Evolutionary conservation across 1,140 invertebrate species (phyloP).

Genomic region (Bombus superbus): DNA sequence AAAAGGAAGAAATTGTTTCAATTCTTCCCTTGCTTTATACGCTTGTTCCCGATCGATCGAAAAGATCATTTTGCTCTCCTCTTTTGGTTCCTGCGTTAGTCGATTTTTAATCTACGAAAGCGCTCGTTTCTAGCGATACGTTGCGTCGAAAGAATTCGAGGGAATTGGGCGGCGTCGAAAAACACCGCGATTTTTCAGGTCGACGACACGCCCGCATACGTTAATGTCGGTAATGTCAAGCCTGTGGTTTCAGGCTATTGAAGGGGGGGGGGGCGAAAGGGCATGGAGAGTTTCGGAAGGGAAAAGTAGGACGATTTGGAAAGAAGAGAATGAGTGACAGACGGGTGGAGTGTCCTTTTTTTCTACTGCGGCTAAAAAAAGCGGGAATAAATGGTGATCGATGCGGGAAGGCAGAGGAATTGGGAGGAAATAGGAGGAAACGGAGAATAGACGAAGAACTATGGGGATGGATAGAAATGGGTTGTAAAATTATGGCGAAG

Average conservation of each 20-base stretch:
- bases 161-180: neutral
- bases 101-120: too few species aligned
- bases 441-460: neutral
- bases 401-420: neutral
- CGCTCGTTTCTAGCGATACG: neutral
- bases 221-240: neutral
- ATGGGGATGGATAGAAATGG: neutral
- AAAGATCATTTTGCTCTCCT: too few species aligned
- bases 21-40: too few species aligned
- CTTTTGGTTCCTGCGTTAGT: too few species aligned
- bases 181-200: neutral
- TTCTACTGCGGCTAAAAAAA: neutral
- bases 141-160: neutral
- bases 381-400: neutral
- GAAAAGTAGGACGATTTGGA: neutral
- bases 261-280: neutral
- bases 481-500: neutral
- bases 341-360: neutral
- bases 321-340: neutral
- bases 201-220: conserved; percentile 9
- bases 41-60: too few species aligned
- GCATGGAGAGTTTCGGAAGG: neutral
- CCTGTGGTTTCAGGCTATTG: neutral
- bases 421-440: neutral
- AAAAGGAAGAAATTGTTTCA: too few species aligned